Base-by-base conservation (phyloP, 1,140 invertebrate genomes). In the Steinernema feltiae region DNA sequence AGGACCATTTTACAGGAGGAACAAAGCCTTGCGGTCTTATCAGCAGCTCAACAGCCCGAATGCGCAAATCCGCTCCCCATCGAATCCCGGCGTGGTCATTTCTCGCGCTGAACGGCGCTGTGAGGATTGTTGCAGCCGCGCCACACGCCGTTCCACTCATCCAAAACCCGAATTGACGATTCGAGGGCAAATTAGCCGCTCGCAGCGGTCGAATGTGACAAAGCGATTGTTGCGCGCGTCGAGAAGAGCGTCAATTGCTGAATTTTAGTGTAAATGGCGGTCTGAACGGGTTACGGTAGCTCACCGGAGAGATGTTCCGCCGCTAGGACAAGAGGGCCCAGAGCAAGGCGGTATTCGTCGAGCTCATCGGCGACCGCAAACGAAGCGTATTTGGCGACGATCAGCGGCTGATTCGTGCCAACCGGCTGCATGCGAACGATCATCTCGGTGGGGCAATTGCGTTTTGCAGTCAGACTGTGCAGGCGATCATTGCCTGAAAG, bases 281-380 rank as follows among this genome's bases (percentile, higher is more conserved):
- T 18, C 18, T 18, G 18, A 41, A 18, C 7, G 35, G 35, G 12
- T 63, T n/a, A 27, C 7, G 3, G 24, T 63, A 3, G 12, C 7
- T 27, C 24, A 63, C 53, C 53, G 3, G 53, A 63, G 7, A 63
- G 24, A 27, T 27, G 53, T 63, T 63, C 53, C 12, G 53, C 7
- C 15, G n/a, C n/a, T n/a, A 63, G 53, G 12, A 17, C 53, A 3
- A 63, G 12, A n/a, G 53, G 53, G 24, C 53, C 53, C 7, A 63
- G 24, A 3, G 53, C 3, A 3, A 63, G 53, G 2, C 53, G 12
- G 53, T 63, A 63, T 27, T 63, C 63, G 74, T 79, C 46, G 71
- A 74, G 46, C 41, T 79, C 78, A 32, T 78, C 77, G 18, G 30
- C 69, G 30, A 78, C 71, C n/a, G 35, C 53, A 30, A 78, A 79